Conservation (phyloP, 2,797 vertebrate genomes). For the Lophotriccus pileatus region DNA sequence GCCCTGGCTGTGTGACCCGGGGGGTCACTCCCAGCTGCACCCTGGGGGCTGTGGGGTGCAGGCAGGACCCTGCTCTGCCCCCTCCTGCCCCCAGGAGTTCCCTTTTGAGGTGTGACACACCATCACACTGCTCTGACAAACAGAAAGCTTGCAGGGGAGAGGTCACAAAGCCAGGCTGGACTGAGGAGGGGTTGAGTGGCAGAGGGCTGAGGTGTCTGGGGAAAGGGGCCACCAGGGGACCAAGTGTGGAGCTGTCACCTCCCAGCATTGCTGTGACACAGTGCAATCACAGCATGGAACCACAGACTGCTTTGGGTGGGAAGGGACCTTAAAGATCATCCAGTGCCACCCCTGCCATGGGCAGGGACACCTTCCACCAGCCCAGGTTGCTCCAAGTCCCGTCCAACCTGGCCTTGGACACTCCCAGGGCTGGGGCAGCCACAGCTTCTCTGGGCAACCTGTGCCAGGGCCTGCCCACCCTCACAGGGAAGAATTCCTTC, state of each 20-base stretch:
- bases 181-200: rapidly evolving
- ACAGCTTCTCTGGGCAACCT: neutral
- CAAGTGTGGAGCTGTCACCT: neutral
- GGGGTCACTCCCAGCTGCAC: neutral
- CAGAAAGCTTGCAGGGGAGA: neutral
- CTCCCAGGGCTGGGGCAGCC: neutral
- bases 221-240: rapidly evolving
- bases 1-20: neutral
- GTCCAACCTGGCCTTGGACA: rapidly evolving
- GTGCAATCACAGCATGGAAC: neutral
- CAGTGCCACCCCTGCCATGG: neutral
- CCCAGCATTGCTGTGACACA: neutral
- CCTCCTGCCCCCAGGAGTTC: neutral
- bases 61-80: neutral
- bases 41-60: neutral
- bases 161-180: rapidly evolving
- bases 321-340: neutral
- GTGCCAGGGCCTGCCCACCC: neutral
- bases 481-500: neutral
- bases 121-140: neutral
- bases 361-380: rapidly evolving
- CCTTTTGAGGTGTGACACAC: neutral
- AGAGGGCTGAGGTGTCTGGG: neutral
- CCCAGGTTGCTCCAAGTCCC: neutral
- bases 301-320: neutral